Percentiles rank a stretch among this genome's conserved stretches.
Evolutionary conservation across 2,797 vertebrate species (phyloP).

Genomic region (Mionectes olivaceus): DNA sequence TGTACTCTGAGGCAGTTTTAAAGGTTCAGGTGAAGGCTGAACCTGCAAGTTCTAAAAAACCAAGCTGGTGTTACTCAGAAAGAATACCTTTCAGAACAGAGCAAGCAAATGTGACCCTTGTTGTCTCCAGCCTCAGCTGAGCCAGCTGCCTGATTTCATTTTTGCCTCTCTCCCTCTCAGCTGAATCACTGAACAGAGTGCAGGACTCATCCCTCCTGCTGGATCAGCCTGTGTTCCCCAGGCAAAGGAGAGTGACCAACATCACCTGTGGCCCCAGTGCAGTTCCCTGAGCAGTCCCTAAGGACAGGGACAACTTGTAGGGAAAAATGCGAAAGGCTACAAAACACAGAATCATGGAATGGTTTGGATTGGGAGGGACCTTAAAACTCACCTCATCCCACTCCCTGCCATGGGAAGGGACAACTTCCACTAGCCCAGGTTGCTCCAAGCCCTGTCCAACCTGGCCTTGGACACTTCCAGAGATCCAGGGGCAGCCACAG

Average conservation of each 20-base stretch:
- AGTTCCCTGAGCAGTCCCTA: background rate
- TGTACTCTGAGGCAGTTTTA: background rate
- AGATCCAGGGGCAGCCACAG: background rate
- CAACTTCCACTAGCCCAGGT: background rate
- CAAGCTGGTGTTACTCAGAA: background rate
- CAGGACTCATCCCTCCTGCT: background rate
- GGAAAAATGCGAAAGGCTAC: background rate
- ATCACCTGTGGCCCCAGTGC: fast-evolving
- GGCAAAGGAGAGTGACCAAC: background rate
- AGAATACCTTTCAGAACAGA: background rate
- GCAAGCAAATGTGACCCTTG: background rate
- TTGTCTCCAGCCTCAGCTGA: conserved; percentile 2
- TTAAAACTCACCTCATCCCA: fast-evolving
- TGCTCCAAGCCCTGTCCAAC: background rate
- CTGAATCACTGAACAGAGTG: background rate
- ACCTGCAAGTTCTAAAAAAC: background rate
- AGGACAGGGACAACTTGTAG: background rate
- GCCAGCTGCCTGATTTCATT: background rate
- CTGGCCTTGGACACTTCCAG: background rate
- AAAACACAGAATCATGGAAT: background rate
- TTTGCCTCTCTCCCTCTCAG: background rate
- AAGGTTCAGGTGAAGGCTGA: conserved; percentile 42
- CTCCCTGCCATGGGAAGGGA: background rate
- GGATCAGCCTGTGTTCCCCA: background rate
- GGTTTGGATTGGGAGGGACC: background rate